Conservation (phyloP, 1,140 invertebrate species). For the Centruroides sculpturatus region DNA sequence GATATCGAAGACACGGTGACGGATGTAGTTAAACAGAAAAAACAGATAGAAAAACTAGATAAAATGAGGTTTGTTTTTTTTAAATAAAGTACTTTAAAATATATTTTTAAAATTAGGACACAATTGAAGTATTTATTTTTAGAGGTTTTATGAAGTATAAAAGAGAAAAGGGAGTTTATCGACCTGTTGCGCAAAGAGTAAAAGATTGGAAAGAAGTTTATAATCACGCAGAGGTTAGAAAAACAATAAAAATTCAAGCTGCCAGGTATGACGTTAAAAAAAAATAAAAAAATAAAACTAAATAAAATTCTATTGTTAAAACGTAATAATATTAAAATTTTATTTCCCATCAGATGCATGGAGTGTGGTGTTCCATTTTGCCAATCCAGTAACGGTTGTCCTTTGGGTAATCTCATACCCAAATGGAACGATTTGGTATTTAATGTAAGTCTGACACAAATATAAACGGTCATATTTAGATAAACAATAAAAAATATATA, state of each 20-base stretch:
- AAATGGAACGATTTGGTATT: conserved; percentile 98
- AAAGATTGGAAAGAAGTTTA: conserved; percentile 97
- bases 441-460: conserved; percentile 31
- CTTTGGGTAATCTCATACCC: conserved; percentile 95
- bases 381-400: conserved; percentile 91
- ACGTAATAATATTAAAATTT: neutral
- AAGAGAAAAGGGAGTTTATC: conserved; percentile 68
- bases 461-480: too few relatives aligned
- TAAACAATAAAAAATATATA: too few relatives aligned
- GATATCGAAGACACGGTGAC: conserved; percentile 81
- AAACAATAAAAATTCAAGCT: conserved; percentile 77
- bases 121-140: conserved; percentile 8
- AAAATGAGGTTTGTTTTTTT: conserved; percentile 51
- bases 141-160: conserved; percentile 94
- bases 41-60: conserved; percentile 53
- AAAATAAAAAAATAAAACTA: neutral
- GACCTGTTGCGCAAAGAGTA: conserved; percentile 60
- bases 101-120: too few relatives aligned
- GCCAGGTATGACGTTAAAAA: conserved; percentile 41
- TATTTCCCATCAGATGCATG: conserved; percentile 55
- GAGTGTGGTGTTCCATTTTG: conserved; percentile 99
- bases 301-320: neutral
- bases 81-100: too few relatives aligned
- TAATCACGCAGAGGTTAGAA: conserved; percentile 67
- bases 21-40: conserved; percentile 41